Percentiles rank a stretch among this genome's conserved stretches.
phyloP scores from a whole-genome alignment of 1,140 invertebrate genomes.

The Rhizoglyphus robini region DNA sequence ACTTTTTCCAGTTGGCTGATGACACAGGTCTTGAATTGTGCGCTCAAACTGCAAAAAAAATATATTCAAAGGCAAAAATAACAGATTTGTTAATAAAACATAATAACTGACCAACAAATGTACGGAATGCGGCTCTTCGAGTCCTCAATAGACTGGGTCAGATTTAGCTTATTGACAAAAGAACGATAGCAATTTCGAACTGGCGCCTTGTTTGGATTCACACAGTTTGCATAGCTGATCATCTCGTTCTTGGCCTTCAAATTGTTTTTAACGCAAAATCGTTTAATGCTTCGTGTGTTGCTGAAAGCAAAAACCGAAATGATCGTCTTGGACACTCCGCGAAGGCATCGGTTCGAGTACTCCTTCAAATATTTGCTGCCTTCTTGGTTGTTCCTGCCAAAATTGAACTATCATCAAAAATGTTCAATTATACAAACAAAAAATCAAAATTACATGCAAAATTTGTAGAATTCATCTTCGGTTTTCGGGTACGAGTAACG shows the following conservation, averaged over 20 bases:
- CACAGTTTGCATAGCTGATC: background rate
- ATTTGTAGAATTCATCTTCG: background rate
- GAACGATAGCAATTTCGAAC: background rate
- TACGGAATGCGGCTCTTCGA: background rate
- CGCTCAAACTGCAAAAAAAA: background rate
- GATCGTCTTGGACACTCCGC: background rate
- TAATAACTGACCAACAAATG: background rate
- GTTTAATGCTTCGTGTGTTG: background rate
- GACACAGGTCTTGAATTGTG: background rate
- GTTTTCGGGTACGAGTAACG: slow-evolving; percentile 3
- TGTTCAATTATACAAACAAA: too few species aligned
- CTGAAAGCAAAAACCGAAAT: slow-evolving; percentile 2
- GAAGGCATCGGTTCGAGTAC: background rate
- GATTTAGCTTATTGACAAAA: background rate
- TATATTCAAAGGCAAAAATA: too few species aligned
- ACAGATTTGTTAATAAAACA: background rate
- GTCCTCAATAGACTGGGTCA: background rate
- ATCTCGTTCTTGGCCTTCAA: background rate
- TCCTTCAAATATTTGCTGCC: background rate
- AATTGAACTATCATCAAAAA: too few species aligned
- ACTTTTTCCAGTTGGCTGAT: background rate
- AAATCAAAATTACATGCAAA: background rate
- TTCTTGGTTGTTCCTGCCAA: background rate
- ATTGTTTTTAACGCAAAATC: background rate
- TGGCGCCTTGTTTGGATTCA: background rate